A percentile compares a stretch with the other conserved stretches of the same genome.
Evolutionary conservation across 2,113 vertebrate species (phyloP).

Genomic region (Ctenodactylus gundi): DNA sequence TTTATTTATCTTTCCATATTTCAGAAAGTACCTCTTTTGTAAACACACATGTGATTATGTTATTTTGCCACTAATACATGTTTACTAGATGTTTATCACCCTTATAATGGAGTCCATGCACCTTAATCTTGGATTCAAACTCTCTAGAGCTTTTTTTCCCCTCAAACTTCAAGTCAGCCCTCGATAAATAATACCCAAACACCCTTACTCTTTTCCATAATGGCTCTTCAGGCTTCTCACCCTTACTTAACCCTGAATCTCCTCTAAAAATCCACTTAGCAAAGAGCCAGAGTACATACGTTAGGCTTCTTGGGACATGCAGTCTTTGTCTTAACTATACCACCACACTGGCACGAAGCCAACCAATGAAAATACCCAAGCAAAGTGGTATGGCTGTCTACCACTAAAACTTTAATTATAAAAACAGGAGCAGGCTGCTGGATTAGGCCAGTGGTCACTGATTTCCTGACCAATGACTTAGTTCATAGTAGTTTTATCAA

Average conservation of each 20-base stretch:
- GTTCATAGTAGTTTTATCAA: neutral
- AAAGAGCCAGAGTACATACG: conserved; percentile 31
- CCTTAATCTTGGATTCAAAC: conserved; percentile 22
- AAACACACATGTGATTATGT: neutral
- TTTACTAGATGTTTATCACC: neutral
- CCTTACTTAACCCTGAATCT: neutral
- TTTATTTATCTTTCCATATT: neutral
- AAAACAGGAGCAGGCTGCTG: neutral
- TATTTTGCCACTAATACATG: neutral
- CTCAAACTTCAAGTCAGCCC: neutral
- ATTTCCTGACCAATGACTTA: neutral
- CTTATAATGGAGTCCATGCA: neutral
- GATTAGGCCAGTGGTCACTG: neutral
- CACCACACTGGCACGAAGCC: neutral
- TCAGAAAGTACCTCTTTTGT: conserved; percentile 25
- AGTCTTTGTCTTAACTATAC: neutral
- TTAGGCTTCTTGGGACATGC: neutral
- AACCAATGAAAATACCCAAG: neutral
- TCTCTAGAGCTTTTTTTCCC: conserved; percentile 8
- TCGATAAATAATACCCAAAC: neutral
- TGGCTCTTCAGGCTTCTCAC: neutral
- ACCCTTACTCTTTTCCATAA: neutral
- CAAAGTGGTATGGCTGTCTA: neutral
- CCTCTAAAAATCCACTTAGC: conserved; percentile 23
- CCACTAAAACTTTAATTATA: conserved; percentile 39